These are phyloP conservation scores for Calvadosia cruxmelitensis DNA, from an alignment of 30 jellyfish, hydroid and myxozoan species.

Conservation along the genomic window DNA sequence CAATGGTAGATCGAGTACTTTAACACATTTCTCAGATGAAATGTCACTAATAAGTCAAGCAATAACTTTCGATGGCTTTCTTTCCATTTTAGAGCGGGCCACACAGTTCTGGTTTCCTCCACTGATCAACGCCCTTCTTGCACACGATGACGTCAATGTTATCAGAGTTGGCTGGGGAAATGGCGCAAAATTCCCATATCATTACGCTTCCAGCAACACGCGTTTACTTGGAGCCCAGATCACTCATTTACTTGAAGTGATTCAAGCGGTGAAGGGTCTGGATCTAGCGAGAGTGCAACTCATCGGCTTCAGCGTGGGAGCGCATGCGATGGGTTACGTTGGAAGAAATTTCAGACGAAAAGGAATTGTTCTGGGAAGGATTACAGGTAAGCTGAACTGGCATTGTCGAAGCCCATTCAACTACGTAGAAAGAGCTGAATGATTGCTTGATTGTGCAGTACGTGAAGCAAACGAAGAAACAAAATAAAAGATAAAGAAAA, in stretches of 20 bases:
- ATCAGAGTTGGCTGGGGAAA: slow-evolving; percentile 56
- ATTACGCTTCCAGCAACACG: slow-evolving; percentile 59
- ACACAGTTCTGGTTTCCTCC: neutral
- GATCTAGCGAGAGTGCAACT: slow-evolving; percentile 31
- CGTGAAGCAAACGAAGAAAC: no score
- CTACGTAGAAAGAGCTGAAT: no score
- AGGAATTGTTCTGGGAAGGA: slow-evolving; percentile 47
- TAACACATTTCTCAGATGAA: no score
- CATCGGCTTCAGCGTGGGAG: slow-evolving; percentile 82
- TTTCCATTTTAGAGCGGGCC: neutral
- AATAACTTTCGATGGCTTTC: no score
- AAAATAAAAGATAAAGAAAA: no score
- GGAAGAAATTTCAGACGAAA: slow-evolving; percentile 50
- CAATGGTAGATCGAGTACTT: no score
- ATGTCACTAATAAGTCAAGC: no score
- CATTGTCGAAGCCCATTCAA: neutral
- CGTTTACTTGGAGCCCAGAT: slow-evolving; percentile 56
- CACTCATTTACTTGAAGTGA: slow-evolving; percentile 1
- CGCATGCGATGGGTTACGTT: slow-evolving; percentile 56
- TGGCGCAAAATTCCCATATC: slow-evolving; percentile 60
- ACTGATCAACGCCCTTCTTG: slow-evolving; percentile 9
- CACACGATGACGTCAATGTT: slow-evolving; percentile 47
- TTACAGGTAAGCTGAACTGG: slow-evolving; percentile 48
- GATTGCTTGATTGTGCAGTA: no score
- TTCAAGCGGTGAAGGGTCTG: slow-evolving; percentile 20